phyloP scores from a whole-genome alignment of 2,797 vertebrate species.

The Potorous gilbertii region DNA sequence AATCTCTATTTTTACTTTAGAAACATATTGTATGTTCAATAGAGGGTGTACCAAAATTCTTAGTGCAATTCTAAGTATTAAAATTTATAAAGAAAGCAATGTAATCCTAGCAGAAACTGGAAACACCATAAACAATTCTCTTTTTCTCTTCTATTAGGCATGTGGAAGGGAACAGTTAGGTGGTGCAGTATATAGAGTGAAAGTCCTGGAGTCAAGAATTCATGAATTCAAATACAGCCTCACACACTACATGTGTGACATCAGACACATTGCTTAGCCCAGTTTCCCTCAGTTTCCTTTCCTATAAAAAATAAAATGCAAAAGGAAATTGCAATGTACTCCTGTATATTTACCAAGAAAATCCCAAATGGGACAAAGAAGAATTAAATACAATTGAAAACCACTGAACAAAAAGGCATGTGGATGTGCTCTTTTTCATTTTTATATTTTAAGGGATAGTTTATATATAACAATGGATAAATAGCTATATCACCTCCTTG shows the following conservation, averaged over 20 bases:
- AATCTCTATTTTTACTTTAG: background rate
- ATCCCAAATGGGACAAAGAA: background rate
- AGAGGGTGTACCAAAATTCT: too few species aligned
- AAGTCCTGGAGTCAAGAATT: background rate
- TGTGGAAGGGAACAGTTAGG: background rate
- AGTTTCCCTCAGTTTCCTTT: too few species aligned
- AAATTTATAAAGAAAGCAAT: too few species aligned
- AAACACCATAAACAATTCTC: background rate
- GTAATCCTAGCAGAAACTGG: background rate
- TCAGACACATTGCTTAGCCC: background rate
- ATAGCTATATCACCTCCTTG: background rate
- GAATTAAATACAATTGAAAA: background rate
- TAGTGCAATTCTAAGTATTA: too few species aligned
- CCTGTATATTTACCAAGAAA: too few species aligned
- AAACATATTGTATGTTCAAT: too few species aligned
- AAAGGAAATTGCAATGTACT: too few species aligned
- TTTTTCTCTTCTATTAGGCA: background rate
- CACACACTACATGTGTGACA: background rate
- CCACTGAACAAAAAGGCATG: background rate
- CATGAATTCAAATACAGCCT: background rate
- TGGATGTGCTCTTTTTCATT: background rate
- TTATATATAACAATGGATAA: background rate
- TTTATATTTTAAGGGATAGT: background rate
- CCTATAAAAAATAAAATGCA: too few species aligned
- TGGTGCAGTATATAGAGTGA: background rate